Evolutionary conservation across 2,888 invertebrate species (phyloP).

Genomic region (Drosophila bunnanda): DNA sequence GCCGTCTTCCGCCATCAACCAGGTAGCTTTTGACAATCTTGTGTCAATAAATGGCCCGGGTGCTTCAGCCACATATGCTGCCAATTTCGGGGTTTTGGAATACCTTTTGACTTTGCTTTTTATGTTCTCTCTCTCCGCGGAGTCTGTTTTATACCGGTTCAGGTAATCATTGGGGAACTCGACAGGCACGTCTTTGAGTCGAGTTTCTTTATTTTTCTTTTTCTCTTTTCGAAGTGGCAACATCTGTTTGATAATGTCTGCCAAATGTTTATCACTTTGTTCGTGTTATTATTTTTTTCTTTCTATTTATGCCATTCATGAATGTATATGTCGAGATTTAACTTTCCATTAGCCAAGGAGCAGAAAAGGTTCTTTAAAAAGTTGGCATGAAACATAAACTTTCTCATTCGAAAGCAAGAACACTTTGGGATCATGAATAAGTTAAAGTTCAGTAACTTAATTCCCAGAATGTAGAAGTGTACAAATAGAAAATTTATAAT

Average conservation of each 20-base stretch:
- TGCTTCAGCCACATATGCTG: constrained; percentile 63
- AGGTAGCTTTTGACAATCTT: constrained; percentile 54
- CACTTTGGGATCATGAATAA: constrained; percentile 23
- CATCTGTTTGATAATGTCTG: constrained; percentile 48
- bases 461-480: neutral
- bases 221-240: constrained; percentile 19
- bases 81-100: constrained; percentile 55
- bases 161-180: constrained; percentile 44
- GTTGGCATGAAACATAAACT: constrained; percentile 9
- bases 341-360: constrained; percentile 5
- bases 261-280: constrained; percentile 44
- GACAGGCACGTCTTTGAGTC: constrained; percentile 36
- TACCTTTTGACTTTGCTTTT: constrained; percentile 44
- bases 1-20: constrained; percentile 11
- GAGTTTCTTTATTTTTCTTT: constrained; percentile 21
- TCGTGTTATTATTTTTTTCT: constrained; percentile 28
- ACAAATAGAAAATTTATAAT: neutral
- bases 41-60: constrained; percentile 56
- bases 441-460: constrained; percentile 10
- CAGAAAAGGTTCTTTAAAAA: constrained; percentile 21
- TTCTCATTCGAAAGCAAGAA: neutral
- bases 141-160: constrained; percentile 38
- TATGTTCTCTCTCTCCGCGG: constrained; percentile 13
- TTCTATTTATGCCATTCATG: constrained; percentile 38
- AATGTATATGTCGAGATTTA: constrained; percentile 40